Percentiles rank a stretch among this genome's conserved stretches.
phyloP scores from a whole-genome alignment of 2,113 vertebrate genomes.

The Pterocles orientalis region DNA sequence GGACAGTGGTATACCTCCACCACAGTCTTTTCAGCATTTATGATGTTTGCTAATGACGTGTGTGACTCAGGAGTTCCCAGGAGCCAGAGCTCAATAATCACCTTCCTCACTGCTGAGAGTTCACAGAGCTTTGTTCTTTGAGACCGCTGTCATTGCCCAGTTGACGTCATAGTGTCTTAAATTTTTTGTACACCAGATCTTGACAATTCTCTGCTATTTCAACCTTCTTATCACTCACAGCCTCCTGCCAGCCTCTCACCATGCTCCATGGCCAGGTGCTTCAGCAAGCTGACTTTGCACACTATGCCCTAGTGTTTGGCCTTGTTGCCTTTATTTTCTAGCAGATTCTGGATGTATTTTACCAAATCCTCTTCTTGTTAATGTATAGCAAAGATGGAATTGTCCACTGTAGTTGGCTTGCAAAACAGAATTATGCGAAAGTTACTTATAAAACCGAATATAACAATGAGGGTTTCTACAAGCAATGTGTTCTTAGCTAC shows the following conservation, averaged over 20 bases:
- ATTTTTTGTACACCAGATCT: neutral
- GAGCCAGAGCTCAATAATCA: neutral
- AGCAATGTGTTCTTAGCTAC: too few relatives aligned
- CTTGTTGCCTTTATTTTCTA: neutral
- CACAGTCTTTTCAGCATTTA: fast-evolving
- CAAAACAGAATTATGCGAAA: too few relatives aligned
- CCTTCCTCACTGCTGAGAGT: neutral
- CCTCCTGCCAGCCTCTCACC: neutral
- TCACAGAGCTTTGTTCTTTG: neutral
- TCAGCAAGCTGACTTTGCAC: neutral
- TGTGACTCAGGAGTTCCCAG: neutral
- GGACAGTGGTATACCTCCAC: neutral
- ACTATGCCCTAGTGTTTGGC: neutral
- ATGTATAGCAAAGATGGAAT: neutral
- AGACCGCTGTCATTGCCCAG: fast-evolving
- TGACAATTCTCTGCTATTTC: neutral
- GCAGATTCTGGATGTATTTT: neutral
- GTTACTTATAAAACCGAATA: too few relatives aligned
- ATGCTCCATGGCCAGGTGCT: neutral
- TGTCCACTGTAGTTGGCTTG: too few relatives aligned
- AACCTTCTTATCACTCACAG: neutral
- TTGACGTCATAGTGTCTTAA: neutral
- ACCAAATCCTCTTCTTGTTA: neutral
- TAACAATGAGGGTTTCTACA: too few relatives aligned
- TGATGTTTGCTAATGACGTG: neutral